Percentiles rank a stretch among this genome's conserved stretches.
phyloP scores from a whole-genome alignment of 2,888 invertebrate genomes.

The Criorhina ranunculi region DNA sequence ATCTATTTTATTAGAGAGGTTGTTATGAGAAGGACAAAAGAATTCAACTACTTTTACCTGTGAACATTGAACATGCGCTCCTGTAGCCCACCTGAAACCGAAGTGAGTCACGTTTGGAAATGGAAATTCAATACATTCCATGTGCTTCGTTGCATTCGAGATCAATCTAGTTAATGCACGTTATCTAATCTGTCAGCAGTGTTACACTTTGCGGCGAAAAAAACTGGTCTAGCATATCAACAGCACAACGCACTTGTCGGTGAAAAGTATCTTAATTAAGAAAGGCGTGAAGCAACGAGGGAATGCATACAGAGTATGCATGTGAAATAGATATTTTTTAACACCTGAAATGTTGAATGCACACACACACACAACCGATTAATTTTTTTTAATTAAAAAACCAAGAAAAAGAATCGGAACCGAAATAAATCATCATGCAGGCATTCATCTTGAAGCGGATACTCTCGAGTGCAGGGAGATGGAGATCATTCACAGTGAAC shows the following conservation, averaged over 20 bases:
- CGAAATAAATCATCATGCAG: slow-evolving; percentile 63
- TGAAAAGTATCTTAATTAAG: slow-evolving; percentile 58
- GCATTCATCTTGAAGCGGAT: slow-evolving; percentile 42
- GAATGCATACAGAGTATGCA: slow-evolving; percentile 1
- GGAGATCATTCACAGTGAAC: slow-evolving; percentile 63
- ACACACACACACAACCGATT: slow-evolving; percentile 4
- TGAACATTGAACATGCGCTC: slow-evolving; percentile 10
- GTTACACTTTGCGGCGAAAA: slow-evolving; percentile 7
- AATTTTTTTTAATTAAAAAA: slow-evolving; percentile 62
- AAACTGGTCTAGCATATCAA: slow-evolving; percentile 39
- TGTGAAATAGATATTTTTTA: slow-evolving; percentile 69
- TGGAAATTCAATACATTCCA: slow-evolving; percentile 52
- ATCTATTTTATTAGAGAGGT: slow-evolving; percentile 31
- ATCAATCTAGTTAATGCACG: slow-evolving; percentile 32
- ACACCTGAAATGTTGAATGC: slow-evolving; percentile 51
- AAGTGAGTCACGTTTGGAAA: slow-evolving; percentile 52
- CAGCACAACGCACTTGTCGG: slow-evolving; percentile 22
- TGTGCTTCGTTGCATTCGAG: slow-evolving; percentile 49
- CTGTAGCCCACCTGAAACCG: not conserved
- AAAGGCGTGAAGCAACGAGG: slow-evolving; percentile 36
- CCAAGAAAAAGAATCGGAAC: slow-evolving; percentile 9
- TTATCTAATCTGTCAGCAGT: slow-evolving; percentile 67
- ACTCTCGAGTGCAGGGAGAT: slow-evolving; percentile 6
- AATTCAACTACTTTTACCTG: slow-evolving; percentile 3
- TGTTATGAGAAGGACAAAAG: slow-evolving; percentile 5